Evolutionary conservation across 2,888 invertebrate species (phyloP), one percentile per base, ranked within the genome.

Genomic region (Adelognathus sp.): DNA sequence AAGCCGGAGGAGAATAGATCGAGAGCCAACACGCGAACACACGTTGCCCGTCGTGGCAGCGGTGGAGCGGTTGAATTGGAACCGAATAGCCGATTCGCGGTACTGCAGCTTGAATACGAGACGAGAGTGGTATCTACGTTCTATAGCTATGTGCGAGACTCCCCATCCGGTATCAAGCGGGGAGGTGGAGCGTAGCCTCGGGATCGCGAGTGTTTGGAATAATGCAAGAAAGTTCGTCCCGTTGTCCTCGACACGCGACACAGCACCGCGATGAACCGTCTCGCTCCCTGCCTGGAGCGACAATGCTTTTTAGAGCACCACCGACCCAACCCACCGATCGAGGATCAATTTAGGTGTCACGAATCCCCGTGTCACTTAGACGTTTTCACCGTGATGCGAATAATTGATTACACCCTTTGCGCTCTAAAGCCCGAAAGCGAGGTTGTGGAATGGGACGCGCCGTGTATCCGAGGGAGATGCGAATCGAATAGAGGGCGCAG

Each of bases 281-380:
- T 60, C 36, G 50, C 29, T 56, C 16, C 3, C 44, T 18, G 11
- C 67, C 61, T 39, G n/a, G n/a, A n/a, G n/a, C 46, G 60, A 58
- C 58, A 36, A 39, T 41, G 56, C 64, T 44, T 41, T 72, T 24
- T 46, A 21, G 33, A 54, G 71, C 39, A 44, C 31, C 36, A 18
- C 36, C 39, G 44, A 16, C 66, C 75, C 66, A 56, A 36, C 52
- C 18, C 44, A 21, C 36, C 88, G 87, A 90, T 90, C 88, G 86
- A 83, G 87, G 86, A 90, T 91, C 90, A 90, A 90, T 90, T 90
- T 86, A 86, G 86, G 78, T 87, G 90, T 88, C 90, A 88, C 88
- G 85, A 85, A 84, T 90, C 90, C 87, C 81, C 86, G 85, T 88
- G 91, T 91, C 90, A 90, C 90, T 91, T 91, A 90, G 88, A 83